Conservation (phyloP, 2,113 vertebrate genomes). For the Menura novaehollandiae region DNA sequence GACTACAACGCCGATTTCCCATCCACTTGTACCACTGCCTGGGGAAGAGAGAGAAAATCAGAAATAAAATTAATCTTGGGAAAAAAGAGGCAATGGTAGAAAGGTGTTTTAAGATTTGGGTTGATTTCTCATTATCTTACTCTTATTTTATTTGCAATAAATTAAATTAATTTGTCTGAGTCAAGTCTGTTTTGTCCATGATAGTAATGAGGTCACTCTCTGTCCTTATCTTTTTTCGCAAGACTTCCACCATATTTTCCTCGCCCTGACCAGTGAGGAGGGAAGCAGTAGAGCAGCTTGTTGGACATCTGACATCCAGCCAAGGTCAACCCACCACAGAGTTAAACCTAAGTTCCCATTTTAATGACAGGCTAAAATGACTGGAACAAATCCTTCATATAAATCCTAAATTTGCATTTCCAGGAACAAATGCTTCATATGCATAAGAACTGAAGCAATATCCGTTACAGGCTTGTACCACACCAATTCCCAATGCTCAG, state of each 20-base stretch:
- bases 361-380: not conserved
- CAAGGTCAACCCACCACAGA: not conserved
- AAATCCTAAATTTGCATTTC: not conserved
- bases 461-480: not conserved
- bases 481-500: not conserved
- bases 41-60: not conserved
- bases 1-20: not conserved
- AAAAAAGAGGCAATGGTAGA: rapidly evolving
- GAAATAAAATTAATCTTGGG: rapidly evolving
- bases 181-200: not conserved
- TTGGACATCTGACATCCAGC: not conserved
- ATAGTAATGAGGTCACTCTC: not conserved
- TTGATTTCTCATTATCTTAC: not conserved
- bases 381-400: not conserved
- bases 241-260: not conserved
- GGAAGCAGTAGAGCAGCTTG: not conserved
- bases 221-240: not conserved
- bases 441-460: not conserved
- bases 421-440: not conserved
- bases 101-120: not conserved
- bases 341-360: not conserved
- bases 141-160: not conserved
- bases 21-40: rapidly evolving
- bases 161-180: not conserved
- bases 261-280: not conserved